Evolutionary conservation across 37 sponge, comb jelly and placozoan genomes (phyloP), one percentile per base, ranked within the genome.

Genomic region (Aphrocallistes beatrix): DNA sequence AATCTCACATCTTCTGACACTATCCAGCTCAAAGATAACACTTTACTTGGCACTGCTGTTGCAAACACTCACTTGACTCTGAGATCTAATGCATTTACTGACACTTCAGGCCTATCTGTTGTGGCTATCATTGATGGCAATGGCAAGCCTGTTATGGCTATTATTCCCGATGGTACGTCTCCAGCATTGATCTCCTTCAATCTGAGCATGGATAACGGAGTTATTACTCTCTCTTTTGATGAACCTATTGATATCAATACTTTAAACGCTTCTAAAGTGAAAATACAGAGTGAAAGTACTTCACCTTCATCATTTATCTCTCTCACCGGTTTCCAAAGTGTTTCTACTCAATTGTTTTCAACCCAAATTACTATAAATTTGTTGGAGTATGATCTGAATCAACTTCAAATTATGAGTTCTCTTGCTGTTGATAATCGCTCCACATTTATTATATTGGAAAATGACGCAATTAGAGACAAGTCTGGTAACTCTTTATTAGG

Each of bases 201-300:
- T 36, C 83, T 95, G 0, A 90, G 92, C 85, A 37, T 95, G 51
- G 88, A 92, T 85, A 34, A 47, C 45, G 93, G 95, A 19, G 89
- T 91, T 50, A 82, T 95, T 37, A 95, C 89, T 25, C 83, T 95
- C 1, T 90, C 92, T 1, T 84, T 84, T 50, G 50, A 84, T 39
- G 85, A 84, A 23, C 50, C 50, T 16, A 28, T 84, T 47, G 37
- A 84, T 39, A 36, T 39, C 8, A 36, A 10, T 50, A 25, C 85
- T n/a, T 23, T 84, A n/a, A 84, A 39, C 21, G 38, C 50, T 13
- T 36, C 48, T 1, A 1, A 16, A 34, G 50, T 84, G n/a, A 84
- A 49, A 3, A 48, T 84, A 19, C 85, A 84, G 23, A 82, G 83
- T 38, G 1, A 34, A 17, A 38, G 21, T 23, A 21, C 6, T 37